Conservation (phyloP, 2,113 vertebrate genomes). For the Microcebus griseorufus region DNA sequence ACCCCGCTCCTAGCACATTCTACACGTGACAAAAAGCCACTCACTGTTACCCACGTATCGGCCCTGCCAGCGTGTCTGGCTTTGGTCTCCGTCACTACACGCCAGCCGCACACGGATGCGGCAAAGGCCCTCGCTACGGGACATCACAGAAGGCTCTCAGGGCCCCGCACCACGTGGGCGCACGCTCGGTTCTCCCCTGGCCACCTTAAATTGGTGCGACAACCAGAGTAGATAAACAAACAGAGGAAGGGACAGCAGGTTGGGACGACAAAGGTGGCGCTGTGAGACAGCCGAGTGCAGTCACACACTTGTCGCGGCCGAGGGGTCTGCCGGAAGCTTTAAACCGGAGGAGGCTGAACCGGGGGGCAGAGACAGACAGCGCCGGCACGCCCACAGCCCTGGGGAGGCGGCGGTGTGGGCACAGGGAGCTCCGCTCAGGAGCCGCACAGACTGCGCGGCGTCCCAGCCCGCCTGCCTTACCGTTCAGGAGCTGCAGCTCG, state of each 20-base stretch:
- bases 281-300: no score
- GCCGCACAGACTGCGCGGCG: not conserved
- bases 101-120: accelerated
- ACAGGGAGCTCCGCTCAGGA: accelerated
- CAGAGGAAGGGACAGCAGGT: not conserved
- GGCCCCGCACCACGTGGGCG: not conserved
- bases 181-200: not conserved
- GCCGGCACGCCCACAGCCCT: not conserved
- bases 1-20: no score
- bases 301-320: accelerated
- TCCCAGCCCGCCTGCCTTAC: not conserved
- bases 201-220: accelerated
- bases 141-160: not conserved
- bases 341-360: not conserved
- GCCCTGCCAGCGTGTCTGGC: not conserved
- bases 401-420: accelerated
- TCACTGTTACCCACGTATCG: accelerated
- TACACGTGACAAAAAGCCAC: no score
- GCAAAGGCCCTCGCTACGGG: not conserved
- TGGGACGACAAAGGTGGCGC: no score
- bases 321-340: not conserved
- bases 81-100: not conserved
- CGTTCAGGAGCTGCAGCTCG: constrained; percentile 87
- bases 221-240: not conserved
- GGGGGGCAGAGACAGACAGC: not conserved